These are phyloP conservation scores for Sebastes wilsoni DNA, from an alignment of 2,797 vertebrate species.

Conservation along the genomic window DNA sequence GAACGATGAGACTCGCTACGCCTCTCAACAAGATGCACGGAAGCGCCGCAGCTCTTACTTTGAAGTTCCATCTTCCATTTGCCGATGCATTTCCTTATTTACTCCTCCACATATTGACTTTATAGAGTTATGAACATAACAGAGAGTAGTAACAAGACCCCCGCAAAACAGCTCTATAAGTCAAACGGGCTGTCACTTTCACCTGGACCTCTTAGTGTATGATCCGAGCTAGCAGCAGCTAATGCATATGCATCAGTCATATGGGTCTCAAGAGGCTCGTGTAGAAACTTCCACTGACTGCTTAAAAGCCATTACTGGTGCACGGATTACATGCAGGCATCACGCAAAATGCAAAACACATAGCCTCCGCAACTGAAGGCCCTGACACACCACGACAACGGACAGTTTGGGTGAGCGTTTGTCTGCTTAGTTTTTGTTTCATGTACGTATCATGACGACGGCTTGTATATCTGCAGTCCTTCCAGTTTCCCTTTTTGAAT, in stretches of 20 bases:
- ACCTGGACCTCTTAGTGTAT: neutral
- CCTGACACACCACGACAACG: no score
- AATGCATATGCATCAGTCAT: neutral
- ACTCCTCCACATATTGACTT: neutral
- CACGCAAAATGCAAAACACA: neutral
- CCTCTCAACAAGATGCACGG: no score
- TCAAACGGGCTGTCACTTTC: neutral
- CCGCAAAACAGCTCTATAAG: neutral
- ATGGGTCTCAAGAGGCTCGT: neutral
- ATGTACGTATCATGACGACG: no score
- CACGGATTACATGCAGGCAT: neutral
- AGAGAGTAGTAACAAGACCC: neutral
- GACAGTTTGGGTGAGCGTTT: no score
- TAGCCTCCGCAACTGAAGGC: neutral
- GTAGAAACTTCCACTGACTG: neutral
- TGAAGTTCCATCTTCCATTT: neutral
- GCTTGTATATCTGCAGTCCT: no score
- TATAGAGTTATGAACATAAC: neutral
- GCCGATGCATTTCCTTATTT: neutral
- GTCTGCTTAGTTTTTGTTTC: no score
- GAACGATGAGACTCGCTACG: neutral
- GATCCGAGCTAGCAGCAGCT: neutral
- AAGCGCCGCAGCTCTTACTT: no score
- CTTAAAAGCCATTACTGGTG: neutral
- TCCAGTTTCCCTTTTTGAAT: no score